Evolutionary conservation across 2,797 vertebrate species (phyloP).

Genomic region (Sphenopsis melanotis): DNA sequence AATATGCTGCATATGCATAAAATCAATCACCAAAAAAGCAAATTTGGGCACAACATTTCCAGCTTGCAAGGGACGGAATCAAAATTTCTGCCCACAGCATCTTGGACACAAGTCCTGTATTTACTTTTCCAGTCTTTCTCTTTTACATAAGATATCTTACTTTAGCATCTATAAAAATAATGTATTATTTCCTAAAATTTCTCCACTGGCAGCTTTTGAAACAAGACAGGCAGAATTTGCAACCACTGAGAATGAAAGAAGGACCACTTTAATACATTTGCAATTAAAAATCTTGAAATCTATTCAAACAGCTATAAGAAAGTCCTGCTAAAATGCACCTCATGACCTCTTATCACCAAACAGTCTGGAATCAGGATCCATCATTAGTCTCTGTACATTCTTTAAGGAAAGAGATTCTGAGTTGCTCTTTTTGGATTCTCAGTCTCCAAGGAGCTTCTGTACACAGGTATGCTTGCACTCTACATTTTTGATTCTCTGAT

Average conservation of each 20-base stretch:
- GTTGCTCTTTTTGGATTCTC: not conserved
- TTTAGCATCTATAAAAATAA: not conserved
- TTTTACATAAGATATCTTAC: not conserved
- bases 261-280: not conserved
- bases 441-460: not conserved
- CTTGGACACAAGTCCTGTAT: not conserved
- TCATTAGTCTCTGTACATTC: not conserved
- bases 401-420: not conserved
- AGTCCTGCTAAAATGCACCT: not conserved
- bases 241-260: not conserved
- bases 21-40: not conserved
- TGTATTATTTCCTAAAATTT: not conserved
- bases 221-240: not conserved
- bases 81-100: not conserved
- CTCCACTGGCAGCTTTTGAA: not conserved
- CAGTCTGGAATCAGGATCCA: not conserved
- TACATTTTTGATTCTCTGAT: not conserved
- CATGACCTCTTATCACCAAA: not conserved
- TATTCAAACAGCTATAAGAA: not conserved
- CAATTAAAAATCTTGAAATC: not conserved
- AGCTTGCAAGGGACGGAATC: not conserved
- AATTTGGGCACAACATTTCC: not conserved
- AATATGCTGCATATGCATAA: not conserved
- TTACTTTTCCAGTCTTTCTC: not conserved
- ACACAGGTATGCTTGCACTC: not conserved